These are phyloP conservation scores for Tarsius wallacei DNA, from an alignment of 2,797 vertebrate genomes.

Conservation along the genomic window DNA sequence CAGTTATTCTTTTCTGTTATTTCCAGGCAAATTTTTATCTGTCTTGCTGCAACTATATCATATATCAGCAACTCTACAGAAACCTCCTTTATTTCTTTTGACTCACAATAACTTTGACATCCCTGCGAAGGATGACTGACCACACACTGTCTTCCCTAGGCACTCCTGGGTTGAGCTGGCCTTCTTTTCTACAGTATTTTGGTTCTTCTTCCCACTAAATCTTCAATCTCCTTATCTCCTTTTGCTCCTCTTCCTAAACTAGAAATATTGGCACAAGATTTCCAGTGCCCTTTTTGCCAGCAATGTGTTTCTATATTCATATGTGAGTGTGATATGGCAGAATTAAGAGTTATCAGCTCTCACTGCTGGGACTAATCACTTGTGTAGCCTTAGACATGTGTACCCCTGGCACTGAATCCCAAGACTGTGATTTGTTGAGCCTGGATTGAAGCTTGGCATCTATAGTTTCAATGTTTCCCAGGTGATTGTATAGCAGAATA, in stretches of 20 bases:
- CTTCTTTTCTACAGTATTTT: neutral
- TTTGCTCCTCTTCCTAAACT: neutral
- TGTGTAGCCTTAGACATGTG: neutral
- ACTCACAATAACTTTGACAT: neutral
- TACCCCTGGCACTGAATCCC: neutral
- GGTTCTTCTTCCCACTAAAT: neutral
- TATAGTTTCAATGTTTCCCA: neutral
- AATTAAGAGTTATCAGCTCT: neutral
- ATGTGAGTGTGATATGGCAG: neutral
- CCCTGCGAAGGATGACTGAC: neutral
- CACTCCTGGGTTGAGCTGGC: neutral
- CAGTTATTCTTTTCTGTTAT: neutral
- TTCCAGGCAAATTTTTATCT: neutral
- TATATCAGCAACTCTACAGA: neutral
- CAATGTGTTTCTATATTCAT: neutral
- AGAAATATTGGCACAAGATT: neutral
- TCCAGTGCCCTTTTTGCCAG: neutral
- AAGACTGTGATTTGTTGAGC: neutral
- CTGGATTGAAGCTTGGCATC: neutral
- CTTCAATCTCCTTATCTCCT: fast-evolving
- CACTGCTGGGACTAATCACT: neutral
- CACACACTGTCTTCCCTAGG: fast-evolving
- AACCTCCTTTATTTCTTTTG: neutral
- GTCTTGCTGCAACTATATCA: neutral
- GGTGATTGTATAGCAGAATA: neutral